Base-by-base conservation (phyloP, 1,140 invertebrate species). In the Drosophila fuyamai region DNA sequence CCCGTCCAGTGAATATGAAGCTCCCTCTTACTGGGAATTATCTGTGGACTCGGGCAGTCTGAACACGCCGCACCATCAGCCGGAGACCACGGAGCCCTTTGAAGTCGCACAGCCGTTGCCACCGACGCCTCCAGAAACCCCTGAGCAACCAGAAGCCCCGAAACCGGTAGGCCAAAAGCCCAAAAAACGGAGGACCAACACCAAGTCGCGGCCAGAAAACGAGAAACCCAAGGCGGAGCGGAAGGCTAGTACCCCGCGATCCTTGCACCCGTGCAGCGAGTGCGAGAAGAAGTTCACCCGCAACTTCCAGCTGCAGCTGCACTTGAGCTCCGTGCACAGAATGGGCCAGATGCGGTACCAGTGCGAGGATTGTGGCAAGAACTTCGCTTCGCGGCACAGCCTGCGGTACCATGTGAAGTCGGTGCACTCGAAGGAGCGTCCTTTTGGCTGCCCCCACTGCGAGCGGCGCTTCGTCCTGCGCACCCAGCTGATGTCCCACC, bases 401-500 rank as follows among this genome's bases (percentile, higher is more conserved):
- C 76, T 91, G 5, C 88, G 73, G 14, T 91, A 91, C 62, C 90
- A 91, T 54, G 48, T 76, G 0, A 90, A 82, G 23, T 91, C 92
- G 9, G 71, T 91, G 7, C 94, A 94, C 63, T 93, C 93, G 0
- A 90, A 92, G 2, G 93, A 93, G 29, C 91, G 93, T 0, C 92
- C 93, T 10, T 93, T 92, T 66, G 68, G 73, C 1, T 94, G 94
- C 40, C 76, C 81, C 7, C 74, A 86, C 4, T 94, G 94, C 66
- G 92, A 93, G 0, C 92, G 92, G 4, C 82, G 91, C 5, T 94
- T 93, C 55, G 93, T 94, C 60, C 70, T 92, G 4, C 89, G 92
- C n/a, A 94, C 93, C 14, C 93, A 94, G 61, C 80, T 94, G 7
- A 80, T 82, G 1, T 91, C 83, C 18, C 94, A 94, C 58, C 56